Evolutionary conservation across 2,113 vertebrate genomes (phyloP).

Genomic region (Xyrauchen texanus): DNA sequence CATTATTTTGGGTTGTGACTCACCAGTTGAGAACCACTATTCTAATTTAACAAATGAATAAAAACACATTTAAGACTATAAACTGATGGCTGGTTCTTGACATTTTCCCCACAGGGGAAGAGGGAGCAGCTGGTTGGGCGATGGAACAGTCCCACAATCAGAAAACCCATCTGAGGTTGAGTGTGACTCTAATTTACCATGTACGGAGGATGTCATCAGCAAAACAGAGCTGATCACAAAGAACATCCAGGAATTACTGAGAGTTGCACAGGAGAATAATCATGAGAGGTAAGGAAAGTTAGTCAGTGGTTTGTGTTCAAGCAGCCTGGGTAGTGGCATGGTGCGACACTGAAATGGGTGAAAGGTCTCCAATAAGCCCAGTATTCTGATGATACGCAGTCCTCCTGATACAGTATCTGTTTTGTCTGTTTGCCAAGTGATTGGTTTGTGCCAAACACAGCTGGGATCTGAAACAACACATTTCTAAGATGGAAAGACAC

Average conservation of each 20-base stretch:
- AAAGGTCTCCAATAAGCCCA: too few species aligned
- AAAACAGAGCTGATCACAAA: slow-evolving; percentile 99
- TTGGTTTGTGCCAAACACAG: slow-evolving; percentile 35
- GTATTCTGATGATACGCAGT: slow-evolving; percentile 67
- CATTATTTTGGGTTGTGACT: too few species aligned
- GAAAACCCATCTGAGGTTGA: slow-evolving; percentile 69
- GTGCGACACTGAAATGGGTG: too few species aligned
- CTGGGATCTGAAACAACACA: slow-evolving; percentile 26
- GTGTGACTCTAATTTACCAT: slow-evolving; percentile 82
- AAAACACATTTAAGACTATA: too few species aligned
- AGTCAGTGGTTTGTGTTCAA: not conserved
- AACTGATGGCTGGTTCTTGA: too few species aligned
- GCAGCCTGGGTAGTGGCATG: slow-evolving; percentile 33
- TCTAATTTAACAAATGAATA: too few species aligned
- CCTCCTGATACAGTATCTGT: slow-evolving; percentile 74
- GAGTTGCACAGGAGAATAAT: slow-evolving; percentile 95
- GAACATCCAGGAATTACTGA: slow-evolving; percentile 95
- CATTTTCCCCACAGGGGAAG: slow-evolving; percentile 37
- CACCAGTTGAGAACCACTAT: too few species aligned
- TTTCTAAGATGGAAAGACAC: too few species aligned
- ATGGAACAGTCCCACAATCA: slow-evolving; percentile 49
- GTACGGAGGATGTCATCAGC: slow-evolving; percentile 94
- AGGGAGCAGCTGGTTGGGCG: slow-evolving; percentile 72
- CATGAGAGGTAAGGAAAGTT: slow-evolving; percentile 83
- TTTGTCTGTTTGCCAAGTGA: slow-evolving; percentile 44